Base-by-base conservation (phyloP, 2,113 vertebrate genomes). In the Odocoileus virginianus region DNA sequence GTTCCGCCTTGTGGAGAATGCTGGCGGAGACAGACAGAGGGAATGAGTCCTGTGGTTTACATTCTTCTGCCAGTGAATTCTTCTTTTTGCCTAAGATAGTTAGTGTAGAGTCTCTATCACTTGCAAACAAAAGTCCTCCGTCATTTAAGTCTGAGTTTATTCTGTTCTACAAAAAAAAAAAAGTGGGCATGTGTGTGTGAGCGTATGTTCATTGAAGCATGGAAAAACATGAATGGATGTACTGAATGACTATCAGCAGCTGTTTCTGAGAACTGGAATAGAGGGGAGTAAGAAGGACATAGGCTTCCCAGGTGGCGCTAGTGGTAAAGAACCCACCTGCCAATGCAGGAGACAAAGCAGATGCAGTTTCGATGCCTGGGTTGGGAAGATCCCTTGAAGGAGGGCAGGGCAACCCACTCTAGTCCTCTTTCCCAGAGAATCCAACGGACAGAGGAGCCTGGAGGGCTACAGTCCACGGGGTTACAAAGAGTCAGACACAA, bases 1-100 rank as follows among this genome's bases (percentile, higher is more conserved):
- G 40, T 17, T 55, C 33, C 33, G 40, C 45, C 23, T 40, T 27
- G 16, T 40, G 23, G 57, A 36, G 28, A 52, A 61, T 17, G 54
- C 74, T n/a, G 36, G n/a, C 45, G 25, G 93, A 58, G 33, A 93
- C 54, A 23, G n/a, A 57, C 36, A 74, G 19, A 47, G 23, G n/a
- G 33, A 33, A 16, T 27, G 54, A 17, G 30, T 17, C 78, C 60
- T 78, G 13, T 60, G 83, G n/a, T 64, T 58, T 89, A 21, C 47
- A 58, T n/a, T 87, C 85, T 96, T 33, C 33, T 78, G 61, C 83
- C 91, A 95, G 55, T 55, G 45, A 76, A 87, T 95, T 88, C 85
- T 36, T 89, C 28, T 79, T 84, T 92, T 91, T 79, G 74, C 50
- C 60, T 58, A 55, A 92, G 55, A 79, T 45, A 88, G 82, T 67